Evolutionary conservation across 2,113 vertebrate species (phyloP), one percentile per base, ranked within the genome.

Genomic region (Tachysurus vachellii): DNA sequence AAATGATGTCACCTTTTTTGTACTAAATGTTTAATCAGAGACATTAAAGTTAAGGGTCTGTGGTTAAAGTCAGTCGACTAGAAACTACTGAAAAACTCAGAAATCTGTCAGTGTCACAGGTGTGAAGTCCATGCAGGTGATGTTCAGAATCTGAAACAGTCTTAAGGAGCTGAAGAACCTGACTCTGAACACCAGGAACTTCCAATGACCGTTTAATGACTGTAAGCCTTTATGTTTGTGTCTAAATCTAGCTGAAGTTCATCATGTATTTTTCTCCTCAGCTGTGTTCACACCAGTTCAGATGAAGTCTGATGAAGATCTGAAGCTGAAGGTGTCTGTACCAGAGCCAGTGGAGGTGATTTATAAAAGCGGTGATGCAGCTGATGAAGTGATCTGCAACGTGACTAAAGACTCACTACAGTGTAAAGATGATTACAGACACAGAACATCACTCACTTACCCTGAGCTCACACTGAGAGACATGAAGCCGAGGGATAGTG

Each of bases 271-370:
- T 82, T 44, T 70, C 64, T 84, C 50, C 82, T 56, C 82, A 84
- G 82, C 82, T 8, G 16, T 84, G 50, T 47, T 56, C 28, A 56
- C 82, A 56, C 16, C 26, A 21, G 62, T 83, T 19, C 82, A 70
- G 82, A 19, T 0, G 62, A 68, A 36, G 2, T 10, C 5, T 68
- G 82, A 17, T 70, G 11, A 44, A 83, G 26, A 44, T 82, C 81
- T 82, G 36, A 8, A 28, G 4, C 36, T 82, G 59, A 1, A 82
- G n/a, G 9, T 82, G 42, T 6, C 23, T 2, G 9, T 82, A n/a
- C 36, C 59, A 50, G 59, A 64, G 12, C 44, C 81, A 42, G 31
- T 68, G 82, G 26, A 66, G n/a, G 42, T 83, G 82, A 12, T 68
- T 53, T 83, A 50, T 68, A 68, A 21, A 57, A 21, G 62, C 23